Evolutionary conservation across 2,888 invertebrate genomes (phyloP).

Genomic region (Idaea aversata): DNA sequence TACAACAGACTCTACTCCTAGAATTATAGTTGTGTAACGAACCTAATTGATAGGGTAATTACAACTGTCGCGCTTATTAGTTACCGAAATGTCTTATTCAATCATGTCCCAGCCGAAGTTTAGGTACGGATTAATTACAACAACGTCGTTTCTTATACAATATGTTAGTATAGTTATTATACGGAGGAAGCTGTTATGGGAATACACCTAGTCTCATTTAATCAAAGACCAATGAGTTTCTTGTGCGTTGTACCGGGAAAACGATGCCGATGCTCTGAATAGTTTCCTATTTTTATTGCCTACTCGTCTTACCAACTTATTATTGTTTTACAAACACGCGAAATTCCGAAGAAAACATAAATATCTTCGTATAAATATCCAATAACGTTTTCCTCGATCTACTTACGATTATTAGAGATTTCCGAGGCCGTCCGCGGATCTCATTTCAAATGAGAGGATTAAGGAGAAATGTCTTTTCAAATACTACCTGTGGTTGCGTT

Average conservation of each 20-base stretch:
- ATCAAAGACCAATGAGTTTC: not conserved
- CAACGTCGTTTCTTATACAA: not conserved
- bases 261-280: not conserved
- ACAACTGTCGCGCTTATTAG: slow-evolving; percentile 19
- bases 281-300: not conserved
- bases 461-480: not conserved
- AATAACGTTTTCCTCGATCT: not conserved
- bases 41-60: slow-evolving; percentile 13
- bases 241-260: not conserved
- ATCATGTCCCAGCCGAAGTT: slow-evolving; percentile 21
- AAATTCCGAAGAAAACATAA: not conserved
- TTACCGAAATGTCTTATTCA: slow-evolving; percentile 24
- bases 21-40: not conserved
- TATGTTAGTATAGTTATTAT: not conserved
- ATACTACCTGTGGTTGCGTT: too few species aligned
- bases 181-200: not conserved
- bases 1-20: not conserved
- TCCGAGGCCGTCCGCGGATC: slow-evolving; percentile 7
- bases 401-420: slow-evolving; percentile 4
- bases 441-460: slow-evolving; percentile 24
- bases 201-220: not conserved
- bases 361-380: slow-evolving; percentile 2
- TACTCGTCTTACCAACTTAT: not conserved
- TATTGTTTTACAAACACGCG: not conserved
- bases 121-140: slow-evolving; percentile 21